phyloP scores from a whole-genome alignment of 2,113 vertebrate species.

The Ifrita kowaldi region DNA sequence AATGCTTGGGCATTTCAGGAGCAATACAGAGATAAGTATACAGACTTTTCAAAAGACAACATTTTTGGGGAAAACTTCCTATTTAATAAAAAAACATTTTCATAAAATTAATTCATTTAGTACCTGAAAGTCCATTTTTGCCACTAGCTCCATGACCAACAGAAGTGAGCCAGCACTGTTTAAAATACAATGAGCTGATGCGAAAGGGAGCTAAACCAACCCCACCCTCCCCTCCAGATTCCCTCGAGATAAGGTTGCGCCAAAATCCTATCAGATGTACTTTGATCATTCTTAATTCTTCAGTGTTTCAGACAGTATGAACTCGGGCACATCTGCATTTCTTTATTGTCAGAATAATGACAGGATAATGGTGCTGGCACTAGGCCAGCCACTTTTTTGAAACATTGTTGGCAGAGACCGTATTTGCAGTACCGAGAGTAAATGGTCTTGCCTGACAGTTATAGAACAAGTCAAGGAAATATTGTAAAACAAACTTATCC shows the following conservation, averaged over 20 bases:
- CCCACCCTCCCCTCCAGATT: not conserved
- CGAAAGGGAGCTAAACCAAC: conserved; percentile 12
- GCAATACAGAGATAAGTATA: not conserved
- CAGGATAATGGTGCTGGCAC: conserved; percentile 32
- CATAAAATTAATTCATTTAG: not conserved
- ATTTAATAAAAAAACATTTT: not conserved
- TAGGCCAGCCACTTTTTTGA: not conserved
- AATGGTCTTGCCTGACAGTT: not conserved
- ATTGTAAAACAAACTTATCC: not conserved
- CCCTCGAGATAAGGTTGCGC: not conserved
- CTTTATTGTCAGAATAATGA: conserved; percentile 43
- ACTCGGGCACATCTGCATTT: conserved; percentile 38
- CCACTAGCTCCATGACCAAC: not conserved
- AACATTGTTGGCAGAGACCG: not conserved
- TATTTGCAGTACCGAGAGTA: not conserved
- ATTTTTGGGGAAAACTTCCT: not conserved
- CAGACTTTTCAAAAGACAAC: not conserved
- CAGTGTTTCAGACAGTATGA: conserved; percentile 1
- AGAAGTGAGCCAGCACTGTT: not conserved
- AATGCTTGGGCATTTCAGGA: not conserved
- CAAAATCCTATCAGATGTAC: conserved; percentile 26
- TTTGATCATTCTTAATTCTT: conserved; percentile 14
- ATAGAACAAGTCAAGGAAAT: conserved; percentile 6
- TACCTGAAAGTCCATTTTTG: not conserved
- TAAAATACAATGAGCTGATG: not conserved